Conservation (phyloP, 2,113 vertebrate species). For the Chloebia gouldiae region DNA sequence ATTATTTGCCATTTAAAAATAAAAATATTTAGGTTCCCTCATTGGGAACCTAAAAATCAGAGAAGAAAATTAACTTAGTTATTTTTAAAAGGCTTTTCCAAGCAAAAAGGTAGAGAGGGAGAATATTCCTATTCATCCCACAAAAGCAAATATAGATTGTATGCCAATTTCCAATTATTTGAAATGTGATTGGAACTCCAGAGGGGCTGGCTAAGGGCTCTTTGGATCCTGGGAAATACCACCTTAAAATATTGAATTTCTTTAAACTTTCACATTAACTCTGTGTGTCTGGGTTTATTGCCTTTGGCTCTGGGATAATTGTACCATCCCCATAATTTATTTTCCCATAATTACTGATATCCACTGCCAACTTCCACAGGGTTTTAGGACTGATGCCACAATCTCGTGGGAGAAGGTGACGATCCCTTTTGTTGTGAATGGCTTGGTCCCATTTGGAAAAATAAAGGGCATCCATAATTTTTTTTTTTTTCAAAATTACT, state of each 20-base stretch:
- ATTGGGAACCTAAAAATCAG: neutral
- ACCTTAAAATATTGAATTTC: neutral
- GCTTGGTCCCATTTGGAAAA: neutral
- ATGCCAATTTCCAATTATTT: neutral
- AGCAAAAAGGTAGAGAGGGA: neutral
- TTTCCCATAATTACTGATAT: constrained; percentile 9
- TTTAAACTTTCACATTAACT: constrained; percentile 13
- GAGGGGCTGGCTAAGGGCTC: neutral
- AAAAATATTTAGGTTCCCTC: neutral
- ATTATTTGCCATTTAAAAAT: neutral
- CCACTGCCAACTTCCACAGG: neutral
- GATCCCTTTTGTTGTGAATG: neutral
- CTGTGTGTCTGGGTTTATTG: constrained; percentile 11
- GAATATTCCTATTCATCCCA: neutral
- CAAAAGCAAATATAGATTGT: neutral
- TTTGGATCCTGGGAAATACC: neutral
- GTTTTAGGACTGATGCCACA: neutral
- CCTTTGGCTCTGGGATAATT: constrained; percentile 22
- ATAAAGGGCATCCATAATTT: neutral
- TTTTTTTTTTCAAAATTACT: neutral
- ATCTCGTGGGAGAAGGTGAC: neutral
- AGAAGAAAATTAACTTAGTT: neutral
- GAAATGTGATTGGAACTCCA: neutral
- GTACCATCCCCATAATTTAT: constrained; percentile 12
- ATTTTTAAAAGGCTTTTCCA: neutral